These are phyloP conservation scores for Cheilinus undulatus DNA, from an alignment of 2,113 vertebrate genomes.

Conservation along the genomic window DNA sequence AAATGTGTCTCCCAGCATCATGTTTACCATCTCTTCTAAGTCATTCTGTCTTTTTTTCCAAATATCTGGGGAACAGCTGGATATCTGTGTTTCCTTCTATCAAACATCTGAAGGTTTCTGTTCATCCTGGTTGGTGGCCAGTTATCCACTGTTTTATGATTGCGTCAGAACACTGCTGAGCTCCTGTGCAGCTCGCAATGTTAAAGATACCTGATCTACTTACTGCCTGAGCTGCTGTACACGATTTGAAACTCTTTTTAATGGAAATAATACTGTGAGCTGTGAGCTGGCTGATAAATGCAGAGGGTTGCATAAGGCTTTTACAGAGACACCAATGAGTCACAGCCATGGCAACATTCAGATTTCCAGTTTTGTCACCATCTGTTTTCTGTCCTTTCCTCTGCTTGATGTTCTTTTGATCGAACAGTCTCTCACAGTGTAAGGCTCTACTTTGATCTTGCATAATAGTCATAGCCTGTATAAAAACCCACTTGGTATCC, in stretches of 20 bases:
- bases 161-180: slow-evolving; percentile 21
- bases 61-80: slow-evolving; percentile 49
- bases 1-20: slow-evolving; percentile 13
- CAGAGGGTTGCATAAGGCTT: slow-evolving; percentile 54
- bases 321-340: slow-evolving; percentile 59
- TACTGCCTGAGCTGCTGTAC: slow-evolving; percentile 11
- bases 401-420: slow-evolving; percentile 61
- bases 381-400: slow-evolving; percentile 49
- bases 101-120: slow-evolving; percentile 46
- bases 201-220: slow-evolving; percentile 22
- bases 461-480: slow-evolving; percentile 48
- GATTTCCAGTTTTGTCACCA: slow-evolving; percentile 65
- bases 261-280: slow-evolving; percentile 28
- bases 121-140: slow-evolving; percentile 40
- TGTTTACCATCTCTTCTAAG: slow-evolving; percentile 23
- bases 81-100: slow-evolving; percentile 52
- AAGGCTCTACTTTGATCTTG: slow-evolving; percentile 54
- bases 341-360: slow-evolving; percentile 55
- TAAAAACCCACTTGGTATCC: slow-evolving; percentile 58
- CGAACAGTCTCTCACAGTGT: slow-evolving; percentile 39
- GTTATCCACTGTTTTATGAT: slow-evolving; percentile 49
- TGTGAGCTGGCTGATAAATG: slow-evolving; percentile 52
- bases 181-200: slow-evolving; percentile 14
- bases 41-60: slow-evolving; percentile 25
- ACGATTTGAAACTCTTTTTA: slow-evolving; percentile 40